Evolutionary conservation across 2,113 vertebrate genomes (phyloP), one percentile per base, ranked within the genome.

Genomic region (Eupsittula cactorum): DNA sequence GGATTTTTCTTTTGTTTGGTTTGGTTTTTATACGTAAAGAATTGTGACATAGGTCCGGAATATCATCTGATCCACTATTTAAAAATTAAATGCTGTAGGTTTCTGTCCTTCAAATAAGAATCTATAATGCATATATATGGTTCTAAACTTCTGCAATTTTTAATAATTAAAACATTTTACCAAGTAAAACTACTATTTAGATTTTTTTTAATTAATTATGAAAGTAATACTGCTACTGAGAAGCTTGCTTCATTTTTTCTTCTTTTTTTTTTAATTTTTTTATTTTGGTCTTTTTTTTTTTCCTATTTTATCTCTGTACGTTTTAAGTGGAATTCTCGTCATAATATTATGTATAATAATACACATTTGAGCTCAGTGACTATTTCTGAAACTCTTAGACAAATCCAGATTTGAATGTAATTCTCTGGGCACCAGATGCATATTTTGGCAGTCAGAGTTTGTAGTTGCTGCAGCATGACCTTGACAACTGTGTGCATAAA

Each of bases 391-490:
- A 73, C 44, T 94, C 46, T 33, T 59, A 70, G 71, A 95, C 14
- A 64, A 86, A 86, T 83, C 29, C n/a, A 90, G 39, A 81, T 90
- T 64, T 90, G 50, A 93, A 68, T 74, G 60, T 27, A 75, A 25
- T 25, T 81, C 55, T 78, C 63, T 86, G 65, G 47, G 9, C 33
- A 69, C 19, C 1, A 1, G 62, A 75, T 87, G 42, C 42, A 89
- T 82, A 95, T 91, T 93, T 91, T 91, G 95, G 24, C 47, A 76
- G 89, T 92, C 65, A 41, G 52, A 89, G 82, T 92, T 94, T 73
- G 5, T 84, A 79, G 87, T 87, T 95, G 44, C 7, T 85, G 35
- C 33, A 81, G 39, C 37, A 62, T 89, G 75, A 91, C 57, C 70
- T 91, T 97, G 77, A 87, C 49, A 73, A 60, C 18, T 60, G 11